Percentiles rank a stretch among this genome's conserved stretches.
phyloP scores from a whole-genome alignment of 2,113 vertebrate species.

The Tragelaphus strepsiceros region DNA sequence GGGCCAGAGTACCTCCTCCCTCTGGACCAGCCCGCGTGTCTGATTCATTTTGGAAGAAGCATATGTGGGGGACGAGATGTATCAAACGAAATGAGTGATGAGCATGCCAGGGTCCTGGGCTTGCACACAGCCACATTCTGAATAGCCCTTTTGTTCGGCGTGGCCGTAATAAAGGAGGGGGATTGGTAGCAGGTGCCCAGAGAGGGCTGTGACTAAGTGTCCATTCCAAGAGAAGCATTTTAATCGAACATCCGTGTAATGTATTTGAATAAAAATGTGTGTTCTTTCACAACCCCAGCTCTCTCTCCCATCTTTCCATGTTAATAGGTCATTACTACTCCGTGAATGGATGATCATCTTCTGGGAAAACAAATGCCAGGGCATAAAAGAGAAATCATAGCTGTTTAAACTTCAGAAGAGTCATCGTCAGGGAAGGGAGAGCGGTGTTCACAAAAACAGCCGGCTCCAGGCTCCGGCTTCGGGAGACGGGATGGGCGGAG shows the following conservation, averaged over 20 bases:
- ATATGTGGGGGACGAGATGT: rapidly evolving
- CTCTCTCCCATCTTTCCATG: neutral
- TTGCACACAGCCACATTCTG: neutral
- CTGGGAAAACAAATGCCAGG: constrained; percentile 10
- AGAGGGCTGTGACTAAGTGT: neutral
- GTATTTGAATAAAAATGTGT: constrained; percentile 42
- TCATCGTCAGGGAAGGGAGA: neutral
- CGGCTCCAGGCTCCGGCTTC: rapidly evolving
- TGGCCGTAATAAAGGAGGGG: neutral
- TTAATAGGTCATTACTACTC: constrained; percentile 30
- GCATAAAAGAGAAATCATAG: neutral
- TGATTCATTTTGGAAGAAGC: neutral
- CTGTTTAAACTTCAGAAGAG: neutral
- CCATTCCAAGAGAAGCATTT: constrained; percentile 18
- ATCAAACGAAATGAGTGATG: rapidly evolving
- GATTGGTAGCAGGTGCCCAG: neutral
- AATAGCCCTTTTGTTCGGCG: neutral
- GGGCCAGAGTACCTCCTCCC: rapidly evolving
- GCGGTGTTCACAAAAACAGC: neutral
- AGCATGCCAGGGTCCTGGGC: rapidly evolving
- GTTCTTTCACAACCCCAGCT: neutral
- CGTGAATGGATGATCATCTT: neutral
- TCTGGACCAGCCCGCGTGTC: neutral
- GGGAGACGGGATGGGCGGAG: no score
- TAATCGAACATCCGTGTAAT: neutral